Evolutionary conservation across 2,113 vertebrate genomes (phyloP).

Genomic region (Nesogale talazaci): DNA sequence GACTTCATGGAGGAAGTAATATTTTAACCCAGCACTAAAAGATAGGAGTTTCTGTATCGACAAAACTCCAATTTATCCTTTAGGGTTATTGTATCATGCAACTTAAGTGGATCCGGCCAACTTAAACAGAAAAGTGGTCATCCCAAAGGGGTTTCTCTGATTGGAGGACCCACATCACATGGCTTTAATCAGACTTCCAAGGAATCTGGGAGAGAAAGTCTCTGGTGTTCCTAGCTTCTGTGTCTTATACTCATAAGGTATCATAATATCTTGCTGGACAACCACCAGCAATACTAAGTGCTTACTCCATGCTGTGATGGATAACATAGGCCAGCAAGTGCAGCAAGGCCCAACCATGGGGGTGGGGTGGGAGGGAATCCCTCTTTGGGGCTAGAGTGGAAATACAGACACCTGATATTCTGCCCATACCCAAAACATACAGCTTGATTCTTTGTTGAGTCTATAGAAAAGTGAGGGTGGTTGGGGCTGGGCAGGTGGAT

Average conservation of each 20-base stretch:
- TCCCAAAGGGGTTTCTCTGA: background rate
- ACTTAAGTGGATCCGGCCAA: background rate
- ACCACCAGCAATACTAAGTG: background rate
- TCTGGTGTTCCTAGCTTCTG: background rate
- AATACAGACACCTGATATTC: background rate
- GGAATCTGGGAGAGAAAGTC: background rate
- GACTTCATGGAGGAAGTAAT: background rate
- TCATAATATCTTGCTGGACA: background rate
- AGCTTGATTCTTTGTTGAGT: background rate
- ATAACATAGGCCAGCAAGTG: background rate
- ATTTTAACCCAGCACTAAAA: background rate
- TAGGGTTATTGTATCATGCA: background rate
- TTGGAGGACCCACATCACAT: background rate
- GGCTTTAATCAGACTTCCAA: background rate
- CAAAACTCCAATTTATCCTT: no score
- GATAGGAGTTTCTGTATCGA: background rate
- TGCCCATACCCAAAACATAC: background rate
- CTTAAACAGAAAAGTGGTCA: no score
- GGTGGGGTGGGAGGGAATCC: no score
- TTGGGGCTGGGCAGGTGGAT: no score
- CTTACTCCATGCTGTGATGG: background rate
- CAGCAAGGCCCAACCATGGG: background rate
- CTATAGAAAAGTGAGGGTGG: no score
- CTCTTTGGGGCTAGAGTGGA: background rate
- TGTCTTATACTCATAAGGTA: background rate